Conservation (phyloP, 2,797 vertebrate genomes). For the Mormyrus hasselquistii region DNA sequence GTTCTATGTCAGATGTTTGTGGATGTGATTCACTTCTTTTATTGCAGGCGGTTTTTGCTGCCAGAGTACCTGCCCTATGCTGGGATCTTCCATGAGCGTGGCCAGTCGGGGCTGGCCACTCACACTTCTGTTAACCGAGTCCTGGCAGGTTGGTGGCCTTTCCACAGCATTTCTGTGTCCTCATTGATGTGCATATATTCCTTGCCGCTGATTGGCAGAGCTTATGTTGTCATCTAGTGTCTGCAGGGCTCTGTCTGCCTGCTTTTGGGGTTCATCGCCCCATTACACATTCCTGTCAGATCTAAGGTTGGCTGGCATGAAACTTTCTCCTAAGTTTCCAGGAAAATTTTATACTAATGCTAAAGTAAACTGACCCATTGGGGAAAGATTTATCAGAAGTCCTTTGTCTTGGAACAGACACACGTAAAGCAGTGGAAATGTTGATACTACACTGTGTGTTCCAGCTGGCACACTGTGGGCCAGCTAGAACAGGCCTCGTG, state of each 20-base stretch:
- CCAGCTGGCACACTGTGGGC: background rate
- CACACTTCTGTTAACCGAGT: conserved; percentile 97
- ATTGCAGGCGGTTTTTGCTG: conserved; percentile 83
- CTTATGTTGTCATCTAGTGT: background rate
- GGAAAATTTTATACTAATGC: background rate
- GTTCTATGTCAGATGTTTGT: background rate
- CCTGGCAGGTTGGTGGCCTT: conserved; percentile 73
- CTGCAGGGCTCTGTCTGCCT: background rate
- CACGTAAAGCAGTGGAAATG: background rate
- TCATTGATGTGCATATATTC: background rate
- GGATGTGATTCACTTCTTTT: background rate
- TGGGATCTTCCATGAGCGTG: conserved; percentile 95
- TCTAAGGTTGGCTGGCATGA: background rate
- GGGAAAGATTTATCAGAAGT: background rate
- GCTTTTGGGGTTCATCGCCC: background rate
- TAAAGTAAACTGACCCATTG: background rate
- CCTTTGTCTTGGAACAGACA: background rate
- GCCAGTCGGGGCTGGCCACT: conserved; percentile 91
- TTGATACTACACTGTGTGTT: background rate
- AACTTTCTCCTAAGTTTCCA: background rate
- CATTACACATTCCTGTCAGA: background rate
- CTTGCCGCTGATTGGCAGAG: background rate
- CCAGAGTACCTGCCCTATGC: conserved; percentile 97
- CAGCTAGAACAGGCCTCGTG: too few species aligned
- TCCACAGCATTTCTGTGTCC: background rate